Percentiles rank a stretch among this genome's conserved stretches.
These are phyloP conservation scores for Agapornis canus DNA, from an alignment of 2,797 vertebrate genomes.

Conservation along the genomic window DNA sequence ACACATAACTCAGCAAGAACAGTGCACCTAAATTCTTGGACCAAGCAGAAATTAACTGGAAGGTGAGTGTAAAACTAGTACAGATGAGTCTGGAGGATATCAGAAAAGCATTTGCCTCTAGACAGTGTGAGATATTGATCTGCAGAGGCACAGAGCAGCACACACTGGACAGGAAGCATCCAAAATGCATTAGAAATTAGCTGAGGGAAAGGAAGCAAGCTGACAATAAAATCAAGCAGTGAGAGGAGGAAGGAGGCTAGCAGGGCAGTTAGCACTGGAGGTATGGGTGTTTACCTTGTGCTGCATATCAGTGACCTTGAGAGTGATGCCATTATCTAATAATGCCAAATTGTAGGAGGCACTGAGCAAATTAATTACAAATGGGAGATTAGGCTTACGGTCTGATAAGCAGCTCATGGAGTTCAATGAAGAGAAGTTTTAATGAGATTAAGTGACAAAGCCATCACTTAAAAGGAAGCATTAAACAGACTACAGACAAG, in stretches of 20 bases:
- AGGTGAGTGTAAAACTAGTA: background rate
- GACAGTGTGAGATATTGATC: background rate
- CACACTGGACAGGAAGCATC: background rate
- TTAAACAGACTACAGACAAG: slow-evolving; percentile 36
- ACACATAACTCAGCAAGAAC: background rate
- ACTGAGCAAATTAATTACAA: slow-evolving; percentile 68
- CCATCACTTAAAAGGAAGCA: slow-evolving; percentile 50
- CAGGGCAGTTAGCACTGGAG: background rate
- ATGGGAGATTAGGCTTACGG: slow-evolving; percentile 51
- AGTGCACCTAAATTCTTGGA: background rate
- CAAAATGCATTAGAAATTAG: background rate
- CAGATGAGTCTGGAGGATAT: background rate
- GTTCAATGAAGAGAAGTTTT: slow-evolving; percentile 62
- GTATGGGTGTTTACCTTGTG: background rate
- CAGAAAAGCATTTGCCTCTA: background rate
- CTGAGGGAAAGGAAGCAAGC: background rate
- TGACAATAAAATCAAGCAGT: slow-evolving; percentile 20
- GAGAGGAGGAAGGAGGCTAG: background rate
- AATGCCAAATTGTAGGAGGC: slow-evolving; percentile 59
- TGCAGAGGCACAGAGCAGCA: background rate
- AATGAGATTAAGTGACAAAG: slow-evolving; percentile 68
- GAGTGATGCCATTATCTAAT: slow-evolving; percentile 44
- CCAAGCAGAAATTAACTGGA: background rate
- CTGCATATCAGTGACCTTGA: slow-evolving; percentile 49
- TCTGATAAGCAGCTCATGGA: slow-evolving; percentile 56